phyloP scores from a whole-genome alignment of 2,888 invertebrate species.

The Orthosia incerta region DNA sequence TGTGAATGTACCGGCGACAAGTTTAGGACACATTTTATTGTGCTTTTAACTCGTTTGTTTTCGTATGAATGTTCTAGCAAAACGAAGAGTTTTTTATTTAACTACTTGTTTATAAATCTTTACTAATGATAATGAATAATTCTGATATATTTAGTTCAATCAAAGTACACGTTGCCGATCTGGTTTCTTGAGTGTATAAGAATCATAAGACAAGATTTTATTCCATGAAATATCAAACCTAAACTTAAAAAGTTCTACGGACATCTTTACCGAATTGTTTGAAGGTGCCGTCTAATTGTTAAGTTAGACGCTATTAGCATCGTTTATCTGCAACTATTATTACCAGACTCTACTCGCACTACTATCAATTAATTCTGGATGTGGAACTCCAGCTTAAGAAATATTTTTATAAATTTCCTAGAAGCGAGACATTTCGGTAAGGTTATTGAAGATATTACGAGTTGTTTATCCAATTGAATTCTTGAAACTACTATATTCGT shows the following conservation, averaged over 20 bases:
- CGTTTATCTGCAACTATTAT: not conserved
- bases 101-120: not conserved
- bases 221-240: too few species aligned
- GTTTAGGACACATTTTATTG: not conserved
- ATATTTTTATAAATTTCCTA: not conserved
- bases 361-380: not conserved
- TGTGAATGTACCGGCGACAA: too few species aligned
- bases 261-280: too few species aligned
- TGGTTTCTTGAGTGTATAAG: too few species aligned
- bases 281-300: too few species aligned
- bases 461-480: not conserved
- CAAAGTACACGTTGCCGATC: too few species aligned
- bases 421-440: not conserved
- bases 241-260: too few species aligned
- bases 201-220: too few species aligned
- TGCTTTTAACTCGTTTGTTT: not conserved
- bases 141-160: too few species aligned
- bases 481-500: not conserved
- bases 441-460: not conserved
- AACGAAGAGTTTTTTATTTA: not conserved
- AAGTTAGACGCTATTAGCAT: not conserved
- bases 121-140: too few species aligned
- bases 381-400: conserved; percentile 6
- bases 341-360: not conserved
- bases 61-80: not conserved